A percentile compares a stretch with the other conserved stretches of the same genome.
Evolutionary conservation across 1,140 invertebrate genomes (phyloP).

Genomic region (Akabosia matsudoensis): DNA sequence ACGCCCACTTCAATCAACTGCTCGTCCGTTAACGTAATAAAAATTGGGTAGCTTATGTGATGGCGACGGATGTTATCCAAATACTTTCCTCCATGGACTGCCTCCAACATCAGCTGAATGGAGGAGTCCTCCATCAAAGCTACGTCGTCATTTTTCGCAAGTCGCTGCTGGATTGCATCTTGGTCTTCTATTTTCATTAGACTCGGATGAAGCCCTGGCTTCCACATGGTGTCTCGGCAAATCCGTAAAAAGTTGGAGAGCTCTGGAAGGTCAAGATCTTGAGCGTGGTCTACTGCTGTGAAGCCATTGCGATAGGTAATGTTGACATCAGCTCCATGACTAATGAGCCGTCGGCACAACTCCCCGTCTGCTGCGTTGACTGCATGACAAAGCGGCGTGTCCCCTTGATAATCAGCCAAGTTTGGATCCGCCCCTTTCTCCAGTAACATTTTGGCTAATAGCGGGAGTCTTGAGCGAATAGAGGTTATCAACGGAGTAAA

Average conservation of each 20-base stretch:
- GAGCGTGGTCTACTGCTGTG: neutral
- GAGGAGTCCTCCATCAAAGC: neutral
- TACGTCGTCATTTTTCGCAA: neutral
- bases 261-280: neutral
- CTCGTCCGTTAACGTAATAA: neutral
- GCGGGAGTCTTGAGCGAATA: neutral
- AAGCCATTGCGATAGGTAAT: neutral
- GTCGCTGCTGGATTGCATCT: neutral
- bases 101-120: neutral
- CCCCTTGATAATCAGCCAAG: neutral
- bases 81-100: neutral
- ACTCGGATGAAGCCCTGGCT: neutral
- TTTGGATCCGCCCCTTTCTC: neutral
- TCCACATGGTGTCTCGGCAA: neutral
- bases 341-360: neutral
- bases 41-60: constrained; percentile 19
- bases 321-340: neutral
- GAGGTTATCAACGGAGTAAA: neutral
- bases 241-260: neutral
- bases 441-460: neutral
- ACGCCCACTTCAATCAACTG: neutral
- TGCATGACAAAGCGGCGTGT: neutral
- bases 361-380: neutral
- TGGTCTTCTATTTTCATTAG: neutral
- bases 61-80: neutral